These are phyloP conservation scores for Mugil cephalus DNA, from an alignment of 2,113 vertebrate genomes.

Conservation along the genomic window DNA sequence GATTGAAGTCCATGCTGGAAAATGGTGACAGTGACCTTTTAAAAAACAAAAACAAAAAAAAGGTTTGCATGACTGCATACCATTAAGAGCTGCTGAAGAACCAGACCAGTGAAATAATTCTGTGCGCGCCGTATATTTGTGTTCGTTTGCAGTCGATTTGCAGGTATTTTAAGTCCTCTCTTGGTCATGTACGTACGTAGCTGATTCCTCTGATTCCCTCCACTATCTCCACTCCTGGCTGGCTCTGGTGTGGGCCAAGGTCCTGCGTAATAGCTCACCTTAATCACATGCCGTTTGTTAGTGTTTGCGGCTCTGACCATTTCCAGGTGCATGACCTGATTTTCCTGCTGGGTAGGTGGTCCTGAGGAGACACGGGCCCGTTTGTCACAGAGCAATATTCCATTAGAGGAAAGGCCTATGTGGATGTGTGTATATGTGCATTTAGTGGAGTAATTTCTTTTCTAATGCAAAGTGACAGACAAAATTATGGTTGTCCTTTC, in stretches of 20 bases:
- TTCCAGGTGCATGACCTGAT: slow-evolving; percentile 81
- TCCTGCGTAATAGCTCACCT: slow-evolving; percentile 69
- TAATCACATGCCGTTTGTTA: slow-evolving; percentile 74
- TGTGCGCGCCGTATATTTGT: neutral
- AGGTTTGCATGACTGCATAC: neutral
- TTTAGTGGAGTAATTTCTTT: slow-evolving; percentile 89
- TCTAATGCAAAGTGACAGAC: slow-evolving; percentile 92
- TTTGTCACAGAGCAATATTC: slow-evolving; percentile 87
- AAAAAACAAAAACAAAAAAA: neutral
- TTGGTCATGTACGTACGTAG: slow-evolving; percentile 7
- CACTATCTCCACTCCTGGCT: slow-evolving; percentile 40
- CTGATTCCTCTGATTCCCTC: slow-evolving; percentile 9
- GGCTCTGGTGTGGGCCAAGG: slow-evolving; percentile 54
- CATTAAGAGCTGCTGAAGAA: neutral
- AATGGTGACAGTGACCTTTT: neutral
- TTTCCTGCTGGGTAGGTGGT: slow-evolving; percentile 79
- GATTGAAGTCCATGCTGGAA: neutral
- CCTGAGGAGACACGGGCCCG: slow-evolving; percentile 77
- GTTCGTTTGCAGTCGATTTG: slow-evolving; percentile 1
- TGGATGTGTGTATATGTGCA: slow-evolving; percentile 34
- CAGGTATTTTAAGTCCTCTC: slow-evolving; percentile 7
- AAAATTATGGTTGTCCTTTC: slow-evolving; percentile 86
- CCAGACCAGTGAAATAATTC: slow-evolving; percentile 6
- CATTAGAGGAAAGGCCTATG: slow-evolving; percentile 82
- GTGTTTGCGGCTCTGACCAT: slow-evolving; percentile 75